These are phyloP conservation scores for Gisinianus flammeolus DNA, from an alignment of 2,888 invertebrate genomes.

Conservation along the genomic window DNA sequence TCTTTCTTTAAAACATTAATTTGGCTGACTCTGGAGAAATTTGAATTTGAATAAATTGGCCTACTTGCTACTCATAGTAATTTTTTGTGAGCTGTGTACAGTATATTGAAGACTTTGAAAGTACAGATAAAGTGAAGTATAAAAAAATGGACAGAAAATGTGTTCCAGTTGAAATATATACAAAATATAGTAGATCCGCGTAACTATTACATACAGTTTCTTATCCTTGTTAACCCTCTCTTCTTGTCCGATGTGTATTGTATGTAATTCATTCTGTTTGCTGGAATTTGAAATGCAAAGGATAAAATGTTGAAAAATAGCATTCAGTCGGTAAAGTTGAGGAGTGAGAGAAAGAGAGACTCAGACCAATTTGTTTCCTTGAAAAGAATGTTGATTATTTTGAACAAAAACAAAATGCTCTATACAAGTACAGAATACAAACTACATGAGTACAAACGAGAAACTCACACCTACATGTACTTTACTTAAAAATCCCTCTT, in stretches of 20 bases:
- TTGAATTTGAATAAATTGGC: no score
- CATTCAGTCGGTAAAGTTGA: background rate
- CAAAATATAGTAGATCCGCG: background rate
- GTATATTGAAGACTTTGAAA: no score
- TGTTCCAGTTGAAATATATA: background rate
- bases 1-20: no score
- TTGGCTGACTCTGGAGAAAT: no score
- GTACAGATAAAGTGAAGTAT: no score
- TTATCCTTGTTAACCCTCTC: background rate
- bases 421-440: no score
- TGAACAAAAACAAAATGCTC: background rate
- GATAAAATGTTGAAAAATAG: conserved; percentile 17
- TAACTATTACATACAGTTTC: background rate
- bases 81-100: no score
- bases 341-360: background rate
- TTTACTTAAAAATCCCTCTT: background rate
- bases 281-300: background rate
- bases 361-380: conserved; percentile 17
- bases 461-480: no score
- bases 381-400: conserved; percentile 21
- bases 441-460: no score
- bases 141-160: no score
- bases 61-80: no score
- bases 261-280: background rate
- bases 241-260: background rate